Evolutionary conservation across 53 echinoderm and acorn worm genomes (phyloP), one percentile per base, ranked within the genome.

Genomic region (Paracentrotus lividus): DNA sequence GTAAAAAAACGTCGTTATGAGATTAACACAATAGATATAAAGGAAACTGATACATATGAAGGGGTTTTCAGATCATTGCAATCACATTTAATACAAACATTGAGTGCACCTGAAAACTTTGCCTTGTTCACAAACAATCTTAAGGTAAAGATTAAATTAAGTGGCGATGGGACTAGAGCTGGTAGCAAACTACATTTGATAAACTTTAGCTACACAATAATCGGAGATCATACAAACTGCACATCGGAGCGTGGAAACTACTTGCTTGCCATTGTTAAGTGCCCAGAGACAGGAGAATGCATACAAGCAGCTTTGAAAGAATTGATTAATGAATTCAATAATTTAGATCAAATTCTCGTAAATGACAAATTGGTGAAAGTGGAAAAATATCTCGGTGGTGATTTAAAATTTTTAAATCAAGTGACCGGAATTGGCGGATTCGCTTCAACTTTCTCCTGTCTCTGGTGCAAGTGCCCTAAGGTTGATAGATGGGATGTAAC

Each of bases 401-500:
- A 97, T 88, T 44, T 95, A 32, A 97, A 97, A 88, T 97, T 88
- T 66, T 66, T 97, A 14, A 97, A 95, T 94, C 94, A 97, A 51
- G 91, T 97, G 15, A 95, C 94, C 53, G 95, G 49, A 36, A 97
- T 95, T 81, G 93, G 95, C 12, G 95, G 95, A 0, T 97, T 97
- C 91, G 95, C 95, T 6, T 94, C 94, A 34, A 91, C 51, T 55
- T 95, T 90, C 72, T 97, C 94, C 34, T 95, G 93, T 93, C 93
- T 96, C 29, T 95, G 94, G 96, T 96, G 96, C 43, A 95, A 90
- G 47, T 96, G 96, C 85, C 58, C 90, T 42, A 96, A 94, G 85
- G 29, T 18, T 69, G 94, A 96, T 31, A 53, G 94, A 36, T 49
- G 84, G 56, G 95, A 96, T 76, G 84, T 78, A 10, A 86, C 86